These are phyloP conservation scores for Genyomyrus donnyi DNA, from an alignment of 2,113 vertebrate species.

Conservation along the genomic window DNA sequence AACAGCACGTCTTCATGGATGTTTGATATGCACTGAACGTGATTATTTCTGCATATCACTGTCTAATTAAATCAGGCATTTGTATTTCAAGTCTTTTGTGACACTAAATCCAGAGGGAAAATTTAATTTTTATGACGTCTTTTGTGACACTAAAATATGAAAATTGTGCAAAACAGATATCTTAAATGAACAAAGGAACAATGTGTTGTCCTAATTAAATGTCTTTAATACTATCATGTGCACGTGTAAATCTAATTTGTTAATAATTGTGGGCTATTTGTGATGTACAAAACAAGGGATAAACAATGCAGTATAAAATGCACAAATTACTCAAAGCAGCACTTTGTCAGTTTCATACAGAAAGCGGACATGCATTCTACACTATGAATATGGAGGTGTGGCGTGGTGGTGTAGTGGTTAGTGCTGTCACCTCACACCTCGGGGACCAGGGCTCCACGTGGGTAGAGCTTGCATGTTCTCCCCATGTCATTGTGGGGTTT, in stretches of 20 bases:
- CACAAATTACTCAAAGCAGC: background rate
- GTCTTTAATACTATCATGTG: slow-evolving; percentile 33
- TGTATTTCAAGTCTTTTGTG: slow-evolving; percentile 32
- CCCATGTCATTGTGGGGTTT: background rate
- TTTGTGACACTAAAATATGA: slow-evolving; percentile 15
- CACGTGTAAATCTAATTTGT: background rate
- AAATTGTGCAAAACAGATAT: slow-evolving; percentile 26
- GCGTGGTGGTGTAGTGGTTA: background rate
- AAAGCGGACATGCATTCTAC: background rate
- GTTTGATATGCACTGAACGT: background rate
- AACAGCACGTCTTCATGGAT: background rate
- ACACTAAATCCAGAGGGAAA: slow-evolving; percentile 19
- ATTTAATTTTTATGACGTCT: slow-evolving; percentile 8
- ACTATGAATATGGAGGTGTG: background rate
- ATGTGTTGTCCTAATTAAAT: slow-evolving; percentile 32
- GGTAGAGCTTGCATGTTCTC: background rate
- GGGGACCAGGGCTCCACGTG: background rate
- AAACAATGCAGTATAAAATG: background rate
- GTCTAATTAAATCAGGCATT: slow-evolving; percentile 35
- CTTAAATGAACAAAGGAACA: background rate
- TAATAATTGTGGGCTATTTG: background rate
- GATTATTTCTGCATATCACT: slow-evolving; percentile 24
- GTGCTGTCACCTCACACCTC: background rate
- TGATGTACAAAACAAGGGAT: background rate
- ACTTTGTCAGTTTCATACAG: background rate